Evolutionary conservation across 2,113 vertebrate species (phyloP).

Genomic region (Melanostigma gelatinosum): DNA sequence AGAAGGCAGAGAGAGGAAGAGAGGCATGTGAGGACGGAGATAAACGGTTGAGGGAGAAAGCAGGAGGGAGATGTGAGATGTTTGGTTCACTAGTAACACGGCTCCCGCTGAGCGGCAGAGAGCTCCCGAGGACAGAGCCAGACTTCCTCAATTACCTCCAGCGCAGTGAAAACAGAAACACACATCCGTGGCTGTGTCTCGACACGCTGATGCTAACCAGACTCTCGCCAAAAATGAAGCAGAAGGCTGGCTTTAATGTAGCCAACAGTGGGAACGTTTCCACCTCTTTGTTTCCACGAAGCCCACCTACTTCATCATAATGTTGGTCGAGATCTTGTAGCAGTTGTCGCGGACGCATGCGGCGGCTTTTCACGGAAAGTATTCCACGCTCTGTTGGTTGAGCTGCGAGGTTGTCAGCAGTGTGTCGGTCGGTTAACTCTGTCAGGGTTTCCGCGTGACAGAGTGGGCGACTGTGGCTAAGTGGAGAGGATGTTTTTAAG

Average conservation of each 20-base stretch:
- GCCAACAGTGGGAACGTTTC: neutral
- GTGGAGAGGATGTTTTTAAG: neutral
- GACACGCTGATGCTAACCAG: conserved; percentile 40
- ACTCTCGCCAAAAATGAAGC: conserved; percentile 35
- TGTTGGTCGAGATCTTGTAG: neutral
- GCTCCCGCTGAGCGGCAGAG: conserved; percentile 52
- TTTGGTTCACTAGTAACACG: conserved; percentile 62
- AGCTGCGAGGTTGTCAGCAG: too few relatives aligned
- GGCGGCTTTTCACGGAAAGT: too few relatives aligned
- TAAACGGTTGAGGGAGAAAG: conserved; percentile 27
- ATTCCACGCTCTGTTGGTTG: too few relatives aligned
- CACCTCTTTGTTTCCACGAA: neutral
- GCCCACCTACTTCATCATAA: neutral
- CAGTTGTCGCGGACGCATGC: too few relatives aligned
- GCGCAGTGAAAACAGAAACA: conserved; percentile 71
- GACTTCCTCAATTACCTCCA: conserved; percentile 73
- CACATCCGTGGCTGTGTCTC: conserved; percentile 56
- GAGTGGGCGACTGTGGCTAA: too few relatives aligned
- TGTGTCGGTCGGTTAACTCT: too few relatives aligned
- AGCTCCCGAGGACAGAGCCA: conserved; percentile 64
- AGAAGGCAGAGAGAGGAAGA: neutral
- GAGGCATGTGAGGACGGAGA: conserved; percentile 37
- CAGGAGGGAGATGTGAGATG: conserved; percentile 55
- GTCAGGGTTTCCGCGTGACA: too few relatives aligned
- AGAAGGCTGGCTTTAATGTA: conserved; percentile 7